These are phyloP conservation scores for Actenoides hombroni DNA, from an alignment of 2,113 vertebrate genomes.

Conservation along the genomic window DNA sequence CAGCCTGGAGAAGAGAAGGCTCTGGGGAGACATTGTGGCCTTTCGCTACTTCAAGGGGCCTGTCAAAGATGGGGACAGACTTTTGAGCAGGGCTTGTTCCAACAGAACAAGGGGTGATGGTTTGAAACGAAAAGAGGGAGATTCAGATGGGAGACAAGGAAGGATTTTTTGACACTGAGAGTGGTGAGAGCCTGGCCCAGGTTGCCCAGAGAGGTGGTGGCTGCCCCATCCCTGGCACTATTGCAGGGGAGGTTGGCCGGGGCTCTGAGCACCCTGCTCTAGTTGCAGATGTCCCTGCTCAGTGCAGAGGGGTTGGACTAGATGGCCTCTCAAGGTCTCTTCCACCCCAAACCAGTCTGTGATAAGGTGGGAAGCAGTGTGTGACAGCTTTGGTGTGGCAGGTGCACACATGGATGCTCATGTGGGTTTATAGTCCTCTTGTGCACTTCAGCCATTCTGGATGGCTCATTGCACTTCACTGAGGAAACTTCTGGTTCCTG, in stretches of 20 bases:
- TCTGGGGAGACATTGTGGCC: neutral
- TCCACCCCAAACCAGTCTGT: neutral
- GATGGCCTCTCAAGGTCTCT: neutral
- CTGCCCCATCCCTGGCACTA: neutral
- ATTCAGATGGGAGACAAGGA: neutral
- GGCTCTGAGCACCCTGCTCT: neutral
- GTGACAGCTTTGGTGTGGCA: neutral
- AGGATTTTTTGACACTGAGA: neutral
- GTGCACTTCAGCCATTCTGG: neutral
- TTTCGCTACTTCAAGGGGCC: too few species aligned
- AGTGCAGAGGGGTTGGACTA: neutral
- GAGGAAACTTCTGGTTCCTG: neutral
- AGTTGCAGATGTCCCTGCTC: neutral
- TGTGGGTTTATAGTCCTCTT: neutral
- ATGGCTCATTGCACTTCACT: neutral
- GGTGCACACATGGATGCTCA: rapidly evolving
- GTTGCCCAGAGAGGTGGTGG: neutral
- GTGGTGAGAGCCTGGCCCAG: neutral
- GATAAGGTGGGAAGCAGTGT: neutral
- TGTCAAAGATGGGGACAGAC: neutral
- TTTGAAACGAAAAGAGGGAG: neutral
- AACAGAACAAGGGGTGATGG: neutral
- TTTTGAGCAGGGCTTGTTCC: neutral
- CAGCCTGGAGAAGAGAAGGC: neutral
- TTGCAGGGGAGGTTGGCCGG: too few species aligned